Evolutionary conservation across 2,888 invertebrate genomes (phyloP).

Genomic region (Parnassius mnemosyne): DNA sequence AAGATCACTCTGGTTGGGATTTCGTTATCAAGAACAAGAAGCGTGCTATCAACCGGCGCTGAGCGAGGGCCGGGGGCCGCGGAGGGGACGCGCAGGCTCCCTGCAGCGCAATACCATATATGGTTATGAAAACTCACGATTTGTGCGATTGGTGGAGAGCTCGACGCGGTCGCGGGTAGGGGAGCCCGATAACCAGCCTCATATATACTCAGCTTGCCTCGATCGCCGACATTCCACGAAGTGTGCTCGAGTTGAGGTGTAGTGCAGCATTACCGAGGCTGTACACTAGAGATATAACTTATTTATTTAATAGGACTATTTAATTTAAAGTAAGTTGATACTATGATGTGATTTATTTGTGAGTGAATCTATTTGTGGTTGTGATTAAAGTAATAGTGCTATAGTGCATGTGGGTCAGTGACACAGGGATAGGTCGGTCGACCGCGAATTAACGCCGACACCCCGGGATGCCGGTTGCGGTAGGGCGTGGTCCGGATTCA

Average conservation of each 20-base stretch:
- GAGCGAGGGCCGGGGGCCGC: conserved; percentile 43
- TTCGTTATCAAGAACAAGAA: conserved; percentile 59
- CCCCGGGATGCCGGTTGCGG: conserved; percentile 69
- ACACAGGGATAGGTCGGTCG: conserved; percentile 56
- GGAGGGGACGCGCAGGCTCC: conserved; percentile 63
- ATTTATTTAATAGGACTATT: conserved; percentile 79
- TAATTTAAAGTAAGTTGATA: conserved; percentile 76
- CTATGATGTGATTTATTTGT: conserved; percentile 41
- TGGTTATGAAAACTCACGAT: conserved; percentile 80
- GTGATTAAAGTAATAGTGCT: conserved; percentile 41
- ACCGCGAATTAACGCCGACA: conserved; percentile 49
- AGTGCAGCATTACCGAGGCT: conserved; percentile 75
- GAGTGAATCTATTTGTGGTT: background rate
- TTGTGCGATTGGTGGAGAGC: conserved; percentile 79
- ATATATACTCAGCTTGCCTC: conserved; percentile 78
- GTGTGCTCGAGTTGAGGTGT: conserved; percentile 74
- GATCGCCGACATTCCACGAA: conserved; percentile 75
- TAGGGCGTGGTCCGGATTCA: conserved; percentile 76
- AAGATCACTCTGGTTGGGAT: conserved; percentile 35
- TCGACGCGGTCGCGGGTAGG: conserved; percentile 76
- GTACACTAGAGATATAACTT: conserved; percentile 77
- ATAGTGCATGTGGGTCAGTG: conserved; percentile 73
- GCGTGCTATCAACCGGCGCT: conserved; percentile 44
- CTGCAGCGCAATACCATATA: conserved; percentile 85
- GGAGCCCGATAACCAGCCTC: conserved; percentile 77